Evolutionary conservation across 2,113 vertebrate species (phyloP), one percentile per base, ranked within the genome.

Genomic region (Tenebrosternarchus preto): DNA sequence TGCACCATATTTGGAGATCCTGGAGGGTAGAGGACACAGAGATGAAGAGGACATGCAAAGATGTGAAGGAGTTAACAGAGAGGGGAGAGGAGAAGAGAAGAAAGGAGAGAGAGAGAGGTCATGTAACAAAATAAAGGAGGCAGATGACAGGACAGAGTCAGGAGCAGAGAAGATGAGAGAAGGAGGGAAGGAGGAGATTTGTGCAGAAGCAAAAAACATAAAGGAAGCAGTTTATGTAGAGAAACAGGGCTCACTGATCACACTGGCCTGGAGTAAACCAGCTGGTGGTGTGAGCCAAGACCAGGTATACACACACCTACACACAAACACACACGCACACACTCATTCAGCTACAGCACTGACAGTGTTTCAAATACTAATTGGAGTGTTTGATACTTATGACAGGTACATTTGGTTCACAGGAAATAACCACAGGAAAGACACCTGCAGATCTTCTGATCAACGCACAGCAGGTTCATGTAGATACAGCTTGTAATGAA

Each of bases 1-100:
- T 20, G 84, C 89, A 50, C 93, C 93, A 67, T 93, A 92, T 85
- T 82, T 93, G 86, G 93, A 94, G 89, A 87, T 93, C 71, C 29
- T 91, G 20, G 86, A 89, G 43, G 80, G 70, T 0, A 80, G 50
- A 61, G 56, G 39, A 67, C 66, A 75, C 2, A 20, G 19, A 15
- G 53, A 16, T n/a, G 19, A 39, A 24, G 9, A 24, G 15, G 22
- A 27, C 7, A 1, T 12, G 25, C 12, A 80, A 43, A 56, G 67
- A 43, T 53, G 67, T 33, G 63, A 6, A 12, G 55, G 19, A 5
- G 66, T 39, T 33, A 68, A 12, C 68, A 57, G 25, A 64, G 50
- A n/a, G 22, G 19, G 2, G 2, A 76, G 53, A 50, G 56, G 25
- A 6, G 29, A 68, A 8, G 22, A 12, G 3, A 22, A 22, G 12